These are phyloP conservation scores for Heliconius erato DNA, from an alignment of 2,888 invertebrate genomes.

Conservation along the genomic window DNA sequence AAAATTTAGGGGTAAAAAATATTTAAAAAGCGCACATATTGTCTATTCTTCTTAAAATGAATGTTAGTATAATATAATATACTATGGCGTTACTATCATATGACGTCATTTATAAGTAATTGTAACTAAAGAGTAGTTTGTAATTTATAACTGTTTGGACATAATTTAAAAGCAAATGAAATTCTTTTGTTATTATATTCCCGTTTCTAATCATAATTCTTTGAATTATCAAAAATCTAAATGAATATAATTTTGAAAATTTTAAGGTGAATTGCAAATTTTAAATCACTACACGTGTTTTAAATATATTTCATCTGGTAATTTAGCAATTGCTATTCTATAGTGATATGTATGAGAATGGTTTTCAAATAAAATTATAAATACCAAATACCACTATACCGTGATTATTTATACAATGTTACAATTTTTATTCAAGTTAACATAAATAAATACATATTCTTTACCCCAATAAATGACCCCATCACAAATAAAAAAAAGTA, in stretches of 20 bases:
- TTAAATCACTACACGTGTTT: background rate
- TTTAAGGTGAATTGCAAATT: background rate
- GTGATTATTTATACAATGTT: background rate
- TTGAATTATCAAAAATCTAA: background rate
- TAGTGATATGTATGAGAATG: too few species aligned
- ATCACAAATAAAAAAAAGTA: conserved; percentile 37
- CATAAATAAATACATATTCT: conserved; percentile 1
- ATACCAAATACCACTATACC: background rate
- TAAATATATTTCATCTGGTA: background rate
- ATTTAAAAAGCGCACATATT: conserved; percentile 9
- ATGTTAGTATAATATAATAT: background rate
- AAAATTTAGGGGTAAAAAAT: background rate
- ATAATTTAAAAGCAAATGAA: background rate
- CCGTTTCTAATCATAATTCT: background rate
- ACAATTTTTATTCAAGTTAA: conserved; percentile 7
- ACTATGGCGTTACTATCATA: background rate
- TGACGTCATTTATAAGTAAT: conserved; percentile 4
- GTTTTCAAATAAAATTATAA: background rate
- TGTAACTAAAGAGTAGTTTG: background rate
- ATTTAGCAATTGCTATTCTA: background rate
- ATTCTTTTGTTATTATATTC: background rate
- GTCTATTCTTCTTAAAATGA: conserved; percentile 12
- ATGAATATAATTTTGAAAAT: background rate
- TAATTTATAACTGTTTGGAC: background rate
- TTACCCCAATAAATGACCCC: conserved; percentile 9